These are phyloP conservation scores for Lasioglossum albipes DNA, from an alignment of 1,140 invertebrate species.

Conservation along the genomic window DNA sequence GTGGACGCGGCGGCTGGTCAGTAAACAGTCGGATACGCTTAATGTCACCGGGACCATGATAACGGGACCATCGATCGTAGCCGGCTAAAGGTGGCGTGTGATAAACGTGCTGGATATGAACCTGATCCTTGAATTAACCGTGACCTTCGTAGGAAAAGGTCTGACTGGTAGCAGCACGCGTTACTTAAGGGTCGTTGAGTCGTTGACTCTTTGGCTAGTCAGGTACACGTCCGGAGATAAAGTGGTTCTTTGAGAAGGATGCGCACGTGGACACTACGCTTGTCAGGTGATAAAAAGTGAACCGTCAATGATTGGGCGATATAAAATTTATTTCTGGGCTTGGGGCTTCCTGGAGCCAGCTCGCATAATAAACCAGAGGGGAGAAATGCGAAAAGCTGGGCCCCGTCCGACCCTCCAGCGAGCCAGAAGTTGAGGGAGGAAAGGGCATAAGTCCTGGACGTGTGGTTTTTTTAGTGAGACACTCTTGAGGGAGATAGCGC, in stretches of 20 bases:
- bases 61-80: constrained; percentile 14
- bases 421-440: too few species aligned
- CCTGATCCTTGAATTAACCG: constrained; percentile 8
- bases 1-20: background rate
- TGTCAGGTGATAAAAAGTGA: too few species aligned
- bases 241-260: background rate
- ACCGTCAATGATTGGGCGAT: too few species aligned
- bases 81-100: constrained; percentile 18
- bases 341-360: too few species aligned
- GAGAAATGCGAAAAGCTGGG: too few species aligned
- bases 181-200: constrained; percentile 47
- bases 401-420: too few species aligned
- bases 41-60: background rate
- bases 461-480: too few species aligned
- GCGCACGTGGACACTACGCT: background rate
- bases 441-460: too few species aligned
- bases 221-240: constrained; percentile 2
- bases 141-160: constrained; percentile 29
- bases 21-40: background rate
- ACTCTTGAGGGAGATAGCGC: too few species aligned
- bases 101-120: constrained; percentile 23
- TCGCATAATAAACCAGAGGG: too few species aligned
- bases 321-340: too few species aligned
- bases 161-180: background rate
- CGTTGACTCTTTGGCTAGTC: background rate